Evolutionary conservation across 2,113 vertebrate genomes (phyloP).

Genomic region (Galemys pyrenaicus): DNA sequence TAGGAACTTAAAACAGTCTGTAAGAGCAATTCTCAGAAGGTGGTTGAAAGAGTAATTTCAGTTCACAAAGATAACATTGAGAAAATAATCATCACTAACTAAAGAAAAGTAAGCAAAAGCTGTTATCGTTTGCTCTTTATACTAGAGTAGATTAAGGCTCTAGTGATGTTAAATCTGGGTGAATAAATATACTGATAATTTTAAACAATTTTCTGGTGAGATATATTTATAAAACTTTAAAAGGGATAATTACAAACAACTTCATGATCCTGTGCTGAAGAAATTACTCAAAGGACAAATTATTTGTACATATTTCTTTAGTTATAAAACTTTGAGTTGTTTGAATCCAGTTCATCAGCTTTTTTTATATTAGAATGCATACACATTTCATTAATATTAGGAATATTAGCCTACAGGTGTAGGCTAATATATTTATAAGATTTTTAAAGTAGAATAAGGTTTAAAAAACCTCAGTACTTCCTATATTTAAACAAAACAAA

Average conservation of each 20-base stretch:
- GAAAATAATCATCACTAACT: not conserved
- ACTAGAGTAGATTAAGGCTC: not conserved
- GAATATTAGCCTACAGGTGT: too few species aligned
- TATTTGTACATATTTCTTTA: conserved; percentile 1
- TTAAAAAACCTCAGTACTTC: not conserved
- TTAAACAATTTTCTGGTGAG: conserved; percentile 6
- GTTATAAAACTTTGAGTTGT: not conserved
- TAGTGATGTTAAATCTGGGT: not conserved
- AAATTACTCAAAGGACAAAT: conserved; percentile 22
- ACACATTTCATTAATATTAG: not conserved
- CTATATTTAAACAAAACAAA: not conserved
- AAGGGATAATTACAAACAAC: conserved; percentile 1
- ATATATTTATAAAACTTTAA: not conserved
- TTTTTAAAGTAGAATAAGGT: conserved; percentile 4
- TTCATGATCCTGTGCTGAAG: not conserved
- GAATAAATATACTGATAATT: conserved; percentile 8
- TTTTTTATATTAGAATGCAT: conserved; percentile 34
- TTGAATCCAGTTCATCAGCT: not conserved
- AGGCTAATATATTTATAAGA: too few species aligned
- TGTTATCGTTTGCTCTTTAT: conserved; percentile 32
- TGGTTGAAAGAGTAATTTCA: not conserved
- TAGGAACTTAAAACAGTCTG: not conserved
- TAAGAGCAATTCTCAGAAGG: not conserved
- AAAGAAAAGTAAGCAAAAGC: conserved; percentile 24
- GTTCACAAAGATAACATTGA: not conserved